These are phyloP conservation scores for Coregonus suidteri DNA, from an alignment of 2,797 vertebrate species.

Conservation along the genomic window DNA sequence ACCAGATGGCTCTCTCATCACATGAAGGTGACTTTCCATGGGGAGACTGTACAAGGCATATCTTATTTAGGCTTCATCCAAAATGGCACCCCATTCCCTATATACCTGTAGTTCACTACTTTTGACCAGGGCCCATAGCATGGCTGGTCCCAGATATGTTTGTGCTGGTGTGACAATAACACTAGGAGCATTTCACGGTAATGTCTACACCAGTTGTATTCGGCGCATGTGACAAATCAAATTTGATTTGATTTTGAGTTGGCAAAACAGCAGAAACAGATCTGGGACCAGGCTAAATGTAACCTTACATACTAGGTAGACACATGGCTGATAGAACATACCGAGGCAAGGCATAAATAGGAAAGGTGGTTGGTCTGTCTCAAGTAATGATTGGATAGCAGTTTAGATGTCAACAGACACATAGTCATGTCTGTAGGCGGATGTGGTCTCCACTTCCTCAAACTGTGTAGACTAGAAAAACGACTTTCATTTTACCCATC, in stretches of 20 bases:
- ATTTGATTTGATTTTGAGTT: no score
- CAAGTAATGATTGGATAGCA: neutral
- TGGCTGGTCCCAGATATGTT: neutral
- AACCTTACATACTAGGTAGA: neutral
- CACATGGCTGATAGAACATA: neutral
- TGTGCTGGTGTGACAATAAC: no score
- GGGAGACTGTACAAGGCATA: neutral
- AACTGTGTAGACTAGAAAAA: neutral
- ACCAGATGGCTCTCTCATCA: conserved; percentile 1
- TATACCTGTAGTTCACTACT: neutral
- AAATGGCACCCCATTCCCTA: neutral
- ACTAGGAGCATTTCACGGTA: no score
- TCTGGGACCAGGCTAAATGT: no score
- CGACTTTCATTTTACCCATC: neutral
- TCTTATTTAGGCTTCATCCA: neutral
- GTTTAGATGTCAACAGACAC: neutral
- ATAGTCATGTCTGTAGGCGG: neutral
- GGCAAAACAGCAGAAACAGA: no score
- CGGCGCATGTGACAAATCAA: no score
- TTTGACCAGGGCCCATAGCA: neutral
- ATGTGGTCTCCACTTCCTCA: conserved; percentile 10
- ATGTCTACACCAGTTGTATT: no score
- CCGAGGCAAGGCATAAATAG: neutral
- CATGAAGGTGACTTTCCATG: neutral
- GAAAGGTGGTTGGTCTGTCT: neutral